Conservation (phyloP, 2,113 vertebrate species). For the Orientallactaga bullata region DNA sequence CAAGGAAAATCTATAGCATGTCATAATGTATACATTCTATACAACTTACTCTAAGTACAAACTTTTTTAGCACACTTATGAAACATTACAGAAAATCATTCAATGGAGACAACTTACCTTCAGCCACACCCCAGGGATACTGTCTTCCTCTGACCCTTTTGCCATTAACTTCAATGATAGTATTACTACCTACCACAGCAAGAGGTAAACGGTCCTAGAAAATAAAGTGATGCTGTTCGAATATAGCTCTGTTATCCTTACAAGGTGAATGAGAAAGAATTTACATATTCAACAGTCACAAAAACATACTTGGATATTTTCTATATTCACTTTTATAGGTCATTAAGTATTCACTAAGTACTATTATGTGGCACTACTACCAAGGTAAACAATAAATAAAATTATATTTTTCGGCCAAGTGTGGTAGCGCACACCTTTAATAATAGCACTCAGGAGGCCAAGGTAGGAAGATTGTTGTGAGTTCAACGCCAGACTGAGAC, state of each 20-base stretch:
- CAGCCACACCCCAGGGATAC: slow-evolving; percentile 99
- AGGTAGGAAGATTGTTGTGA: too few relatives aligned
- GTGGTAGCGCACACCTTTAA: too few relatives aligned
- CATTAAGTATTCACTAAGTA: slow-evolving; percentile 46
- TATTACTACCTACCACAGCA: slow-evolving; percentile 99
- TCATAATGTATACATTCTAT: background rate
- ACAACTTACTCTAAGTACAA: slow-evolving; percentile 19
- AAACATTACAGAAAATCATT: slow-evolving; percentile 21
- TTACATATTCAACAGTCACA: background rate
- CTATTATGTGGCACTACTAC: background rate
- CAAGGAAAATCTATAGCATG: slow-evolving; percentile 7
- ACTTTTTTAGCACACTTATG: background rate
- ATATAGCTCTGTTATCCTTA: slow-evolving; percentile 55
- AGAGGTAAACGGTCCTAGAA: slow-evolving; percentile 97
- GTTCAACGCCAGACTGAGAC: too few relatives aligned
- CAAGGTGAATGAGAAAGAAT: slow-evolving; percentile 63
- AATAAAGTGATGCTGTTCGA: slow-evolving; percentile 77
- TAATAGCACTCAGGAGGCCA: too few relatives aligned
- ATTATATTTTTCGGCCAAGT: background rate
- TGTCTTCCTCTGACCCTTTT: slow-evolving; percentile 97
- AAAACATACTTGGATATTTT: background rate
- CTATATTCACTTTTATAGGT: slow-evolving; percentile 4
- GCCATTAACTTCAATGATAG: slow-evolving; percentile 97
- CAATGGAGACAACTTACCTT: slow-evolving; percentile 90
- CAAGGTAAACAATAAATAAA: slow-evolving; percentile 40